phyloP scores from a whole-genome alignment of 2,797 vertebrate genomes.

The Pangasius larnaudii region DNA sequence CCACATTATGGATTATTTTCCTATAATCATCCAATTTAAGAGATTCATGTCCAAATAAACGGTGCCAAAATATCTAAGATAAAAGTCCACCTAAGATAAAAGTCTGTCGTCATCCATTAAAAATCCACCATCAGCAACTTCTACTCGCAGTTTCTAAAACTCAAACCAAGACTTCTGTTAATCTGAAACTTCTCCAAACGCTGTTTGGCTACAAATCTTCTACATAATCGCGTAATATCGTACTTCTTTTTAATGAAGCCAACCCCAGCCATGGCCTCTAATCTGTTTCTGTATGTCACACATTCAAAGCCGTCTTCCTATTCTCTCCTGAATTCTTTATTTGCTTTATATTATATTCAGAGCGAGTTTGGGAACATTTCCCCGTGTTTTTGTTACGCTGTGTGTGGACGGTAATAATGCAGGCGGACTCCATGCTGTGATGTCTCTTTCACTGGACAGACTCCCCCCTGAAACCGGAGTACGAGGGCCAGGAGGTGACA shows the following conservation, averaged over 20 bases:
- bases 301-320: slow-evolving; percentile 53
- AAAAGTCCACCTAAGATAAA: too few species aligned
- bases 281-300: slow-evolving; percentile 49
- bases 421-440: slow-evolving; percentile 70
- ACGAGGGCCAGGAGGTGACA: slow-evolving; percentile 72
- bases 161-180: background rate
- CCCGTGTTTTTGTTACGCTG: slow-evolving; percentile 71
- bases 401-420: slow-evolving; percentile 52
- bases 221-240: background rate
- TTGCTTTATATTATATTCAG: slow-evolving; percentile 74
- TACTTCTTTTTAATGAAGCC: slow-evolving; percentile 61
- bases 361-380: slow-evolving; percentile 67
- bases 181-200: background rate
- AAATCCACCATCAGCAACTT: background rate
- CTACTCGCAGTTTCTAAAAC: background rate
- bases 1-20: background rate
- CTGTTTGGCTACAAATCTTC: slow-evolving; percentile 36
- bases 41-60: background rate
- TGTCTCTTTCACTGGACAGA: slow-evolving; percentile 71
- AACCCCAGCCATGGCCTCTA: slow-evolving; percentile 51
- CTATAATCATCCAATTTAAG: background rate
- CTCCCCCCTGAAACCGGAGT: slow-evolving; percentile 74
- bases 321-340: slow-evolving; percentile 67
- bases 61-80: background rate
- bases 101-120: background rate